Evolutionary conservation across 2,113 vertebrate species (phyloP).

Genomic region (Cygnus buccinator): DNA sequence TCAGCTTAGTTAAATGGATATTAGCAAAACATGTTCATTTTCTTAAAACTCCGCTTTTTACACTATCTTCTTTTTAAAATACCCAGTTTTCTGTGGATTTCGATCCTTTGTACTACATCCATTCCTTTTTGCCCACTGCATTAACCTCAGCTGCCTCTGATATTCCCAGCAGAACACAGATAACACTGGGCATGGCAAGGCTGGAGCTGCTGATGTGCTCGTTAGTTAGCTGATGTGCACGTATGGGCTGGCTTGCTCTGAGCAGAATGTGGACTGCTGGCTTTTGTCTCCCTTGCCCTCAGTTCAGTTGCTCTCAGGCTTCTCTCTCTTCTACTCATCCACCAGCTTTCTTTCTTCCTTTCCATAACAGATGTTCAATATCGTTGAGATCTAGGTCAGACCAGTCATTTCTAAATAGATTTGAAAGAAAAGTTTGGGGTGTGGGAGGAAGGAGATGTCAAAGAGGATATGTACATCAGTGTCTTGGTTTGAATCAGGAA

Average conservation of each 20-base stretch:
- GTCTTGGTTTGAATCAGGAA: neutral
- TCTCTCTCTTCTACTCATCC: neutral
- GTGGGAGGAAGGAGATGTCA: neutral
- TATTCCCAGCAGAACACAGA: neutral
- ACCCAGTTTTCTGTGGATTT: neutral
- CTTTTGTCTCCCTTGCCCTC: conserved; percentile 40
- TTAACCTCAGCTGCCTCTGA: conserved; percentile 11
- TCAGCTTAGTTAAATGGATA: neutral
- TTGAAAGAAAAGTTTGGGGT: neutral
- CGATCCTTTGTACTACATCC: neutral
- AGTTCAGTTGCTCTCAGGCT: neutral
- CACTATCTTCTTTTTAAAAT: neutral
- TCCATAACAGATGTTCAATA: neutral
- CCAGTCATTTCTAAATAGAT: neutral
- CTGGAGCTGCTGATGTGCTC: neutral
- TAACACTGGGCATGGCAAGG: conserved; percentile 9
- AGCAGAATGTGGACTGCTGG: neutral
- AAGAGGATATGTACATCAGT: neutral
- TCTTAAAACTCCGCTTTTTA: neutral
- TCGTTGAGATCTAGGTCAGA: neutral
- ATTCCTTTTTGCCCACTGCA: neutral
- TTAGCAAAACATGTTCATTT: neutral
- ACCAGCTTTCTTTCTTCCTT: neutral
- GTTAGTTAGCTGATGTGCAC: conserved; percentile 2
- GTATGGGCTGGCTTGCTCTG: neutral